Evolutionary conservation across 2,888 invertebrate genomes (phyloP).

Genomic region (Biston stratarius): DNA sequence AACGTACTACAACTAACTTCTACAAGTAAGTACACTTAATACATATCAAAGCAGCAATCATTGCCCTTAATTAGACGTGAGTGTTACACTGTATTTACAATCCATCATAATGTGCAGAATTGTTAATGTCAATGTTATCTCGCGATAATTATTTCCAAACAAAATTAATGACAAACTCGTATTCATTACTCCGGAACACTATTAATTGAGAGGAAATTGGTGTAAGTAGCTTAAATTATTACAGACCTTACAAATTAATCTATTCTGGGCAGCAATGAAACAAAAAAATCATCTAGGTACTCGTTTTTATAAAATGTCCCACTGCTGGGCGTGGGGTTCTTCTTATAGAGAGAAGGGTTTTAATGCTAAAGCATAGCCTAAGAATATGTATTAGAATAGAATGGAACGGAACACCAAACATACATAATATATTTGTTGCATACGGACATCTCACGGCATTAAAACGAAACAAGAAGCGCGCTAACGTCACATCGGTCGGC

Average conservation of each 20-base stretch:
- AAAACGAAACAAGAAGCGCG: no score
- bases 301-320: neutral
- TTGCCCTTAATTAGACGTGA: neutral
- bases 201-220: conserved; percentile 62
- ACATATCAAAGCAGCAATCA: no score
- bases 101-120: conserved; percentile 2
- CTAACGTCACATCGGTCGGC: no score
- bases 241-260: conserved; percentile 37
- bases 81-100: neutral
- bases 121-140: conserved; percentile 13
- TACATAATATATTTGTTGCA: no score
- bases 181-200: conserved; percentile 21
- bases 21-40: no score
- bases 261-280: neutral
- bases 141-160: conserved; percentile 24
- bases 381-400: no score
- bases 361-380: no score
- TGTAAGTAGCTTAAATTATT: conserved; percentile 56
- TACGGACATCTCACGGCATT: no score
- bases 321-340: no score
- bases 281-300: conserved; percentile 4
- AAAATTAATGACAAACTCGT: conserved; percentile 27
- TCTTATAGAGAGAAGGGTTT: no score
- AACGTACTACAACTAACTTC: no score
- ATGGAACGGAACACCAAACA: no score